phyloP scores from a whole-genome alignment of 1,140 invertebrate genomes.

The Tetraneura akinire region DNA sequence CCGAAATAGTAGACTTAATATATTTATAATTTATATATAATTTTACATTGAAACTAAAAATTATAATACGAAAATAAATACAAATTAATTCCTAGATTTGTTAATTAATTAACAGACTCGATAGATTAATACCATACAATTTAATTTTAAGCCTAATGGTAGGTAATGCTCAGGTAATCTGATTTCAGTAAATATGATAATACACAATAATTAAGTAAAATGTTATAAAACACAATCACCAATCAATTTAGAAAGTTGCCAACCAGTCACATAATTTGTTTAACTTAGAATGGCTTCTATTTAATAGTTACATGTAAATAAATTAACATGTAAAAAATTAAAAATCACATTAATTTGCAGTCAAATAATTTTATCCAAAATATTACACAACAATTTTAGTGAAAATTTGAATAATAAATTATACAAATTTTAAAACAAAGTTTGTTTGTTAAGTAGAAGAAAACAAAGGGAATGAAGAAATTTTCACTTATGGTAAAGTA shows the following conservation, averaged over 20 bases:
- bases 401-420: constrained; percentile 4
- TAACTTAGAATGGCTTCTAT: constrained; percentile 28
- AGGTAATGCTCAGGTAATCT: constrained; percentile 21
- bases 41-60: neutral
- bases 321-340: neutral
- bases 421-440: constrained; percentile 1
- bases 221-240: neutral
- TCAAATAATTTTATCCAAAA: constrained; percentile 37
- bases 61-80: constrained; percentile 23
- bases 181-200: neutral
- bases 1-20: neutral
- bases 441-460: constrained; percentile 47
- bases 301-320: neutral
- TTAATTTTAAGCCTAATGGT: constrained; percentile 47
- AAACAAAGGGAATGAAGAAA: constrained; percentile 48
- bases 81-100: constrained; percentile 32
- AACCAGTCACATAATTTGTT: constrained; percentile 1
- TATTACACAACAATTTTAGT: neutral
- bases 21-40: neutral
- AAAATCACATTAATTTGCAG: constrained; percentile 32
- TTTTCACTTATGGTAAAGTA: constrained; percentile 28
- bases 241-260: neutral
- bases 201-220: neutral
- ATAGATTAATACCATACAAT: constrained; percentile 34
- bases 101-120: constrained; percentile 44